These are phyloP conservation scores for Neolamprologus sp. DNA, from an alignment of 2,113 vertebrate species.

Conservation along the genomic window DNA sequence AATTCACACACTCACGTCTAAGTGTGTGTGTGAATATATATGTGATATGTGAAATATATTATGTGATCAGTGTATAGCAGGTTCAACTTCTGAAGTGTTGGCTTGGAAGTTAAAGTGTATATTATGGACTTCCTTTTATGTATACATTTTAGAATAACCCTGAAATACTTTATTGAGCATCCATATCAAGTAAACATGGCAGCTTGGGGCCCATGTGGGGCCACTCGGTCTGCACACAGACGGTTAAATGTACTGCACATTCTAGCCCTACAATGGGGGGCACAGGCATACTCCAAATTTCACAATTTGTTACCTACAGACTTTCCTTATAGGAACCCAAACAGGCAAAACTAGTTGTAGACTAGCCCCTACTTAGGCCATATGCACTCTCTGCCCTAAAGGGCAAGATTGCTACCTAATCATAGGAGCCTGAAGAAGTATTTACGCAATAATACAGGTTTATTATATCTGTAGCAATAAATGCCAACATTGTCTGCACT, in stretches of 20 bases:
- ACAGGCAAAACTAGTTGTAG: background rate
- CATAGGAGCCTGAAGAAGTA: background rate
- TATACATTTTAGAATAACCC: background rate
- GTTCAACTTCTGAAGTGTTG: background rate
- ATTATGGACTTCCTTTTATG: background rate
- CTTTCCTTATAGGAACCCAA: background rate
- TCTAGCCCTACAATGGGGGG: background rate
- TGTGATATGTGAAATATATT: background rate
- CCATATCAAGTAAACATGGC: background rate
- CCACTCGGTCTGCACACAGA: background rate
- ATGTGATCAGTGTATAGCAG: background rate
- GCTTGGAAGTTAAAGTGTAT: background rate
- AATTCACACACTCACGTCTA: background rate
- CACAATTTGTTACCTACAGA: background rate
- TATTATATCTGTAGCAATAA: background rate
- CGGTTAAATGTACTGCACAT: background rate
- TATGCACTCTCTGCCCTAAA: background rate
- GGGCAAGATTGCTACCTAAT: background rate
- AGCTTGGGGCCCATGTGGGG: background rate
- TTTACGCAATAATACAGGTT: background rate
- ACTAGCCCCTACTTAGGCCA: background rate
- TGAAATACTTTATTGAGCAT: background rate
- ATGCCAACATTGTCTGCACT: background rate
- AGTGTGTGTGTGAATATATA: background rate
- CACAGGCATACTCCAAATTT: background rate